Evolutionary conservation across 2,888 invertebrate species (phyloP).

Genomic region (Drosophila phalerata): DNA sequence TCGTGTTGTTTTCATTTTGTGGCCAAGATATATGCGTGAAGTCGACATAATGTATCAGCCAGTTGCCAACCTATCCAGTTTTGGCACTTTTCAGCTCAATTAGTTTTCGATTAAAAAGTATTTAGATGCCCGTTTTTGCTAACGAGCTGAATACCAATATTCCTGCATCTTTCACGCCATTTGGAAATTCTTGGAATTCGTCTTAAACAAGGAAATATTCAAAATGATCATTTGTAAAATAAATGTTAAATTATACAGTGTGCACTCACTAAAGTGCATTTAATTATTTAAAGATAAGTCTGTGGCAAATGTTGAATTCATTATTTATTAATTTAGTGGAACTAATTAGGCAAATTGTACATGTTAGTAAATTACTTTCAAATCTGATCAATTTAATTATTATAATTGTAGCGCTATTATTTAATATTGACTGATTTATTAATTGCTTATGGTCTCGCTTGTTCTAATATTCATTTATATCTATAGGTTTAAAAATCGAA

Average conservation of each 20-base stretch:
- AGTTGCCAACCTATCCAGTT: constrained; percentile 42
- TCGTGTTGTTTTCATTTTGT: not conserved
- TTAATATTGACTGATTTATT: not conserved
- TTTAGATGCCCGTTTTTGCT: constrained; percentile 50
- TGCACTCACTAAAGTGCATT: not conserved
- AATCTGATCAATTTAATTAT: not conserved
- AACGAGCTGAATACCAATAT: constrained; percentile 30
- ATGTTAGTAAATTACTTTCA: not conserved
- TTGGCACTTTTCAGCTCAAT: constrained; percentile 56
- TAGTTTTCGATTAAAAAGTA: constrained; percentile 67
- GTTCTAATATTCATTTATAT: too few relatives aligned
- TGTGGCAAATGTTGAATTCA: not conserved
- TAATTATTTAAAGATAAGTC: not conserved
- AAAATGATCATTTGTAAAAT: not conserved
- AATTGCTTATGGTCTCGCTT: not conserved
- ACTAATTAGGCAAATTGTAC: not conserved
- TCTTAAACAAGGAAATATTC: constrained; percentile 8
- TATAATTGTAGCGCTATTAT: not conserved
- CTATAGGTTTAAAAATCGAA: too few relatives aligned
- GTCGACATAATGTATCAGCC: constrained; percentile 45
- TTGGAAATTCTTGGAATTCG: constrained; percentile 40
- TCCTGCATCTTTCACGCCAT: constrained; percentile 37
- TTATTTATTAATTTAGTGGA: not conserved
- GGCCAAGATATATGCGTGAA: constrained; percentile 3
- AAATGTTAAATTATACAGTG: constrained; percentile 11